phyloP scores from a whole-genome alignment of 2,113 vertebrate genomes.

The Oceanites oceanicus region DNA sequence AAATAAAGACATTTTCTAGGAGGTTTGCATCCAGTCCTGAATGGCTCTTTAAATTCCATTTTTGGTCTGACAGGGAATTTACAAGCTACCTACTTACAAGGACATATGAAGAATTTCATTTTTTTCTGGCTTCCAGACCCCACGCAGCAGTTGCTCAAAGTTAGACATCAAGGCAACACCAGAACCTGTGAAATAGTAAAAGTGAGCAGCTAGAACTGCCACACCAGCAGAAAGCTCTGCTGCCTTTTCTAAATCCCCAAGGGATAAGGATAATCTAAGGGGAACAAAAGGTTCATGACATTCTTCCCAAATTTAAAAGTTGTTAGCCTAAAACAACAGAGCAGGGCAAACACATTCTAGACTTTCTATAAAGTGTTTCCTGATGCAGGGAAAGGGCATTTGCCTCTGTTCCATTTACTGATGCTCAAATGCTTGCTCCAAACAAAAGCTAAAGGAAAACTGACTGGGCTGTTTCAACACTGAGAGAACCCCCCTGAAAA shows the following conservation, averaged over 20 bases:
- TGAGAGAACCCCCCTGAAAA: not conserved
- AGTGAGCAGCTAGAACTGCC: not conserved
- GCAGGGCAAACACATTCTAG: not conserved
- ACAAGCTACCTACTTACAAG: conserved; percentile 84
- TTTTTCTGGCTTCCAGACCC: conserved; percentile 94
- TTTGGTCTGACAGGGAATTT: not conserved
- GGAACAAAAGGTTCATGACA: not conserved
- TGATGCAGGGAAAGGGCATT: not conserved
- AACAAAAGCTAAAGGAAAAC: not conserved
- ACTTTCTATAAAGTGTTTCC: not conserved
- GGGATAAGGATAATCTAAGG: not conserved
- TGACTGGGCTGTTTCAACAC: not conserved
- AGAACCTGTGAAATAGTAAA: conserved; percentile 77
- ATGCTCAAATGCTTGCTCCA: not conserved
- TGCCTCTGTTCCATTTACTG: not conserved
- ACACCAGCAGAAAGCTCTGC: not conserved
- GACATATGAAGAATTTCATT: conserved; percentile 96
- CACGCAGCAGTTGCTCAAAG: conserved; percentile 93
- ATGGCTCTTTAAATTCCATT: not conserved
- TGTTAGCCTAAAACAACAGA: not conserved
- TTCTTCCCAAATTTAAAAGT: not conserved
- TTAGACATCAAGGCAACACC: conserved; percentile 94
- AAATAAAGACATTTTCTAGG: not conserved
- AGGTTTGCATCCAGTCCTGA: not conserved
- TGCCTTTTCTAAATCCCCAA: not conserved